Evolutionary conservation across 2,888 invertebrate species (phyloP).

Genomic region (Ornithoptera priamus): DNA sequence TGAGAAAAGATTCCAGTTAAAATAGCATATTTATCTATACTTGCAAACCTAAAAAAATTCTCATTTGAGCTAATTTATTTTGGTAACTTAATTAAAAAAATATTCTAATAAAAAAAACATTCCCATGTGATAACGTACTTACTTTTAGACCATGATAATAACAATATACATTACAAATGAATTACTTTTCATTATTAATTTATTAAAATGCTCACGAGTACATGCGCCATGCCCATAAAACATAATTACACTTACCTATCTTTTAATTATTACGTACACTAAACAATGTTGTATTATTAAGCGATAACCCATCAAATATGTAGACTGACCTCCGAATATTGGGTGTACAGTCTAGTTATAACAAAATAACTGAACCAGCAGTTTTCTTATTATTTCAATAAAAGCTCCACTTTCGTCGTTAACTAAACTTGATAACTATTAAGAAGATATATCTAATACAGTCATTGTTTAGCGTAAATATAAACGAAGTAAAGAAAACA

Average conservation of each 20-base stretch:
- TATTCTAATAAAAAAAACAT: neutral
- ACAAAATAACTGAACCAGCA: slow-evolving; percentile 7
- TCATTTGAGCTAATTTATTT: no score
- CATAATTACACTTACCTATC: slow-evolving; percentile 38
- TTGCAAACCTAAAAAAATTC: no score
- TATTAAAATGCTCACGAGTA: neutral
- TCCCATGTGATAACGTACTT: neutral
- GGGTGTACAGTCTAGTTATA: slow-evolving; percentile 33
- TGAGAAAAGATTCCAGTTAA: no score
- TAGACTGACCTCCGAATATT: slow-evolving; percentile 36
- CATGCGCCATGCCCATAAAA: slow-evolving; percentile 28
- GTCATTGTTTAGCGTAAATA: slow-evolving; percentile 13
- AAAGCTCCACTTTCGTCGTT: slow-evolving; percentile 4
- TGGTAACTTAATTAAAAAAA: no score
- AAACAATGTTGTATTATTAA: slow-evolving; percentile 57
- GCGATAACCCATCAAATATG: slow-evolving; percentile 43
- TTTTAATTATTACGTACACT: slow-evolving; percentile 48
- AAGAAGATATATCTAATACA: neutral
- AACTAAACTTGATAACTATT: neutral
- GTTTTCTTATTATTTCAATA: slow-evolving; percentile 9
- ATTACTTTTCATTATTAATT: neutral
- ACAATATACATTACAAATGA: neutral
- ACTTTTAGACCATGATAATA: neutral
- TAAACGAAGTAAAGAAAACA: slow-evolving; percentile 19
- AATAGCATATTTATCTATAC: no score